These are phyloP conservation scores for Drosophila anceps DNA, from an alignment of 2,888 invertebrate species.

Conservation along the genomic window DNA sequence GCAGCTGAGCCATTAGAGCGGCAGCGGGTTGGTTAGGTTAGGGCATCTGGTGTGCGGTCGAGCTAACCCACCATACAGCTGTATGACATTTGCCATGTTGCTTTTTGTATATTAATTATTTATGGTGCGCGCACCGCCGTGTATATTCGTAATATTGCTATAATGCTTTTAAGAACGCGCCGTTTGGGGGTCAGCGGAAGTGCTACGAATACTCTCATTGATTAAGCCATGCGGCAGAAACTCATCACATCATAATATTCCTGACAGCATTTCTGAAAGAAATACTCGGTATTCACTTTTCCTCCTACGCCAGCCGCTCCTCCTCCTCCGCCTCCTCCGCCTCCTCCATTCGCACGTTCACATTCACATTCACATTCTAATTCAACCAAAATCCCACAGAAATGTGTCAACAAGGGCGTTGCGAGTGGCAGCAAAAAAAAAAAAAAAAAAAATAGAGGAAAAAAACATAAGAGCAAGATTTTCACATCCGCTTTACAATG, in stretches of 20 bases:
- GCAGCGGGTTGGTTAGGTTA: background rate
- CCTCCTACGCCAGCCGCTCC: background rate
- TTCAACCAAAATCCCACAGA: constrained; percentile 24
- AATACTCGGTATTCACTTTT: constrained; percentile 4
- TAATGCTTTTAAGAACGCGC: constrained; percentile 58
- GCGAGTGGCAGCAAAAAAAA: constrained; percentile 6
- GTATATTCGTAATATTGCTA: constrained; percentile 65
- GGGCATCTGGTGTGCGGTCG: constrained; percentile 35
- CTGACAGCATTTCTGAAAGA: constrained; percentile 6
- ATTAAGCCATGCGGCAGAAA: constrained; percentile 40
- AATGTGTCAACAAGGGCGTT: constrained; percentile 38
- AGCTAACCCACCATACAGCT: constrained; percentile 26
- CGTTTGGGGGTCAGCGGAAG: constrained; percentile 19
- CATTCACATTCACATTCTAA: constrained; percentile 13
- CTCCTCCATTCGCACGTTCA: background rate
- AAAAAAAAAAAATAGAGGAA: background rate
- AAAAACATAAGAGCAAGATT: constrained; percentile 1
- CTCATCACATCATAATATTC: constrained; percentile 22
- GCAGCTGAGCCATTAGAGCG: background rate
- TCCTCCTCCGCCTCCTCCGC: no score
- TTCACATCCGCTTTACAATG: constrained; percentile 25
- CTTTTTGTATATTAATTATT: constrained; percentile 70
- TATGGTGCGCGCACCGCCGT: constrained; percentile 44
- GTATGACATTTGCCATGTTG: constrained; percentile 53
- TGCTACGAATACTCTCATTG: constrained; percentile 29